A percentile compares a stretch with the other conserved stretches of the same genome.
phyloP scores from a whole-genome alignment of 2,113 vertebrate genomes.

The Asarcornis scutulata region DNA sequence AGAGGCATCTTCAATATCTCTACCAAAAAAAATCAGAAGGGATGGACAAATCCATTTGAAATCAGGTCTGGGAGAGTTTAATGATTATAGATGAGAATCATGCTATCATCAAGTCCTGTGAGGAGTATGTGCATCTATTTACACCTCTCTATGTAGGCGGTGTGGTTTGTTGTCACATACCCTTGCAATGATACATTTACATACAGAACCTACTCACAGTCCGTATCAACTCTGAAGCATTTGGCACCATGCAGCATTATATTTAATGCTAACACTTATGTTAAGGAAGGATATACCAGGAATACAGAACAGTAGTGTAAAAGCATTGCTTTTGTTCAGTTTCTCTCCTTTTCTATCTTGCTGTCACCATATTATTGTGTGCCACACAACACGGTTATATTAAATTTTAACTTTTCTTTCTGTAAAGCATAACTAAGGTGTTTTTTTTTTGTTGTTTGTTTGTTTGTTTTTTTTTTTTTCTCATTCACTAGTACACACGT shows the following conservation, averaged over 20 bases:
- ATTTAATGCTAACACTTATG: slow-evolving; percentile 53
- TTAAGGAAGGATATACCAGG: slow-evolving; percentile 32
- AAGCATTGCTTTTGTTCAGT: slow-evolving; percentile 8
- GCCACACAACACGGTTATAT: neutral
- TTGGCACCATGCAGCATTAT: slow-evolving; percentile 34
- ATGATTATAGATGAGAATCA: slow-evolving; percentile 2
- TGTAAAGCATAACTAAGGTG: neutral
- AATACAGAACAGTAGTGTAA: slow-evolving; percentile 25
- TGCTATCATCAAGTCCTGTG: neutral
- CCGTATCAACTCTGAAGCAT: slow-evolving; percentile 41
- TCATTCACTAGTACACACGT: neutral
- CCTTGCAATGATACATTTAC: slow-evolving; percentile 58
- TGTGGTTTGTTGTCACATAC: slow-evolving; percentile 58
- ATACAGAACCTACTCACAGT: slow-evolving; percentile 62
- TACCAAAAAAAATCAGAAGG: neutral
- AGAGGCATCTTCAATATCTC: neutral
- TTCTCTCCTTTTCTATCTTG: neutral
- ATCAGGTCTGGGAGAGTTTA: neutral
- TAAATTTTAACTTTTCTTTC: neutral
- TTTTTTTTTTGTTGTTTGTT: too few relatives aligned
- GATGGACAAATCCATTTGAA: neutral
- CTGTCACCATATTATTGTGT: neutral
- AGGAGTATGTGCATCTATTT: slow-evolving; percentile 39
- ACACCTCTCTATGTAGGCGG: slow-evolving; percentile 39
- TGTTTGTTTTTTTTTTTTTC: neutral